Conservation (phyloP, 2,797 vertebrate genomes). For the Aplochiton taeniatus region DNA sequence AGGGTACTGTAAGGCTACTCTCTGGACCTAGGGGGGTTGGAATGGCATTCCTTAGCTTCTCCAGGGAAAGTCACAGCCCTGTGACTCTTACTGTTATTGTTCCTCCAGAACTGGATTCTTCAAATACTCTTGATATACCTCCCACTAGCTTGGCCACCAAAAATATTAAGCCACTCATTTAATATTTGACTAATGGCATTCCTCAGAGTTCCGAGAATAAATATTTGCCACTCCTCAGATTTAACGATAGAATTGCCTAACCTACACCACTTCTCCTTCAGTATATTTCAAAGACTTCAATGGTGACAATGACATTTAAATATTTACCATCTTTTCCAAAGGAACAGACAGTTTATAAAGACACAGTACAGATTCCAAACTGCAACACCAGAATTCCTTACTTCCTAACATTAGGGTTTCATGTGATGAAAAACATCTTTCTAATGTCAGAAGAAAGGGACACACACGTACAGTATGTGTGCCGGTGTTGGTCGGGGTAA, state of each 20-base stretch:
- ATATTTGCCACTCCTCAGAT: conserved; percentile 26
- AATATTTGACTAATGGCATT: conserved; percentile 46
- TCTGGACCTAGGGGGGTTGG: conserved; percentile 51
- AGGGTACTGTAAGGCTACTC: conserved; percentile 29
- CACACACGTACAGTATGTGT: neutral
- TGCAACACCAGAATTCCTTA: neutral
- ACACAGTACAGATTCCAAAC: too few relatives aligned
- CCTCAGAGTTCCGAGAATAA: conserved; percentile 9
- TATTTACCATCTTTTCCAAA: too few relatives aligned
- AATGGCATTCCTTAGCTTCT: conserved; percentile 54
- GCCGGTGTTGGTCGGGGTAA: too few relatives aligned
- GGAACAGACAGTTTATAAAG: too few relatives aligned
- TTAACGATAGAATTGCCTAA: neutral
- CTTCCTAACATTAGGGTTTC: conserved; percentile 64
- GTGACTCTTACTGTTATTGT: conserved; percentile 61
- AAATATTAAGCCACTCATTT: conserved; percentile 20
- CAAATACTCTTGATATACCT: conserved; percentile 52
- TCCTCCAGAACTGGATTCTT: conserved; percentile 57
- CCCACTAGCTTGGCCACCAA: conserved; percentile 40
- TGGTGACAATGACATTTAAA: too few relatives aligned
- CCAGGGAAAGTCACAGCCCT: conserved; percentile 48
- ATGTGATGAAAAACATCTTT: conserved; percentile 31
- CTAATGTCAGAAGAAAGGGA: conserved; percentile 5
- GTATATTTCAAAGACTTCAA: too few relatives aligned
- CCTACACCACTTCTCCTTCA: too few relatives aligned